Conservation (phyloP, 2,113 vertebrate genomes). For the Erpornis zantholeuca region DNA sequence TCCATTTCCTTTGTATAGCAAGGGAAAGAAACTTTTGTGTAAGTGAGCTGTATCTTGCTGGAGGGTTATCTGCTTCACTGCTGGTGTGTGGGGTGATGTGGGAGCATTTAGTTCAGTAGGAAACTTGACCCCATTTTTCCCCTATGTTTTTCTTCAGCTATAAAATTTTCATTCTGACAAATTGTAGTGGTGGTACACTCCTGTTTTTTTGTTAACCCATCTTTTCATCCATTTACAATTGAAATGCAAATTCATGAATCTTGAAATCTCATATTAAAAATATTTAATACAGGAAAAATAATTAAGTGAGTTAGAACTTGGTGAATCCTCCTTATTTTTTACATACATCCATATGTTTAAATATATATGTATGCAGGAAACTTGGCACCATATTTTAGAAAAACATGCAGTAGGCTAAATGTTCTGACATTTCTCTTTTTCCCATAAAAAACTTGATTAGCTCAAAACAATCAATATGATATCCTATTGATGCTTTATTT, state of each 20-base stretch:
- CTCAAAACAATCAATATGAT: not conserved
- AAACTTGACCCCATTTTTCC: not conserved
- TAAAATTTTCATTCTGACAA: not conserved
- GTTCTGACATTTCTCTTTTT: not conserved
- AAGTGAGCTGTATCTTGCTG: not conserved
- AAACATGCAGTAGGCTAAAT: not conserved
- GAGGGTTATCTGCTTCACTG: not conserved
- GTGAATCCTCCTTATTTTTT: not conserved
- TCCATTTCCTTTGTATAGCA: not conserved
- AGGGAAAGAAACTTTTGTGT: not conserved
- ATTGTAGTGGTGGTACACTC: not conserved
- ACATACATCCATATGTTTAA: too few species aligned
- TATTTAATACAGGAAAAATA: not conserved
- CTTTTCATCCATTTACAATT: not conserved
- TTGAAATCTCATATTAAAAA: not conserved
- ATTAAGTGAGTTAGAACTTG: not conserved
- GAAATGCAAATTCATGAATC: not conserved
- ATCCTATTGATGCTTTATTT: not conserved
- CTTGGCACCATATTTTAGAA: not conserved
- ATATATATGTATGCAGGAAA: not conserved
- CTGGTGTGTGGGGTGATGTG: not conserved
- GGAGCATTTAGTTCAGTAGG: not conserved
- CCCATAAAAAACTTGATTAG: not conserved
- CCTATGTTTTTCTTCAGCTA: not conserved
- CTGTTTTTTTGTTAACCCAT: not conserved